These are phyloP conservation scores for Phalacrocorax brasilianus DNA, from an alignment of 2,113 vertebrate genomes.

Conservation along the genomic window DNA sequence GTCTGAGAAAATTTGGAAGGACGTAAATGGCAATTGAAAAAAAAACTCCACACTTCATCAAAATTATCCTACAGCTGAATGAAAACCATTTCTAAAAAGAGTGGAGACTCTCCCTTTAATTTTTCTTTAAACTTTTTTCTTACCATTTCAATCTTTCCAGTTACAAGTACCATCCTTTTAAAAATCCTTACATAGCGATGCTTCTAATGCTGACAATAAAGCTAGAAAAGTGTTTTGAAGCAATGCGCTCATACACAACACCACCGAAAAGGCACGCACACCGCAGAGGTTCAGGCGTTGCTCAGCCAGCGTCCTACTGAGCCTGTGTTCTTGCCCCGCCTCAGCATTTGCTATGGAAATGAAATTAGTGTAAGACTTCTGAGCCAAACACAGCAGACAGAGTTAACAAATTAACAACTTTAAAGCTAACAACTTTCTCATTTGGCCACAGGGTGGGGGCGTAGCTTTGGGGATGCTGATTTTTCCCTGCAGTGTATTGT, in stretches of 20 bases:
- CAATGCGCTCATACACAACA: neutral
- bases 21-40: neutral
- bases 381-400: neutral
- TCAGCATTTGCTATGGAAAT: neutral
- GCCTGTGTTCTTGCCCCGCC: neutral
- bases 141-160: neutral
- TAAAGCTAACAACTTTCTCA: neutral
- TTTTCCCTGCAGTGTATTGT: neutral
- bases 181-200: neutral
- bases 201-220: neutral
- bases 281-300: neutral
- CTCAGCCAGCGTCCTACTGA: neutral
- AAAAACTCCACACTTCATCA: neutral
- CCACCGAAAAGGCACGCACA: neutral
- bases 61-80: neutral
- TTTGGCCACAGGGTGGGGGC: constrained; percentile 48
- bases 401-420: neutral
- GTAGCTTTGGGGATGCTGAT: constrained; percentile 1
- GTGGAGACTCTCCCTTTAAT: neutral
- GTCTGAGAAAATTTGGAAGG: neutral
- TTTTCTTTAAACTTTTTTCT: neutral
- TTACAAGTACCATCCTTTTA: neutral
- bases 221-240: neutral
- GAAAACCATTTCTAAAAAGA: neutral
- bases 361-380: neutral